phyloP scores from a whole-genome alignment of 2,888 invertebrate species.

The Diadegma fenestrale region DNA sequence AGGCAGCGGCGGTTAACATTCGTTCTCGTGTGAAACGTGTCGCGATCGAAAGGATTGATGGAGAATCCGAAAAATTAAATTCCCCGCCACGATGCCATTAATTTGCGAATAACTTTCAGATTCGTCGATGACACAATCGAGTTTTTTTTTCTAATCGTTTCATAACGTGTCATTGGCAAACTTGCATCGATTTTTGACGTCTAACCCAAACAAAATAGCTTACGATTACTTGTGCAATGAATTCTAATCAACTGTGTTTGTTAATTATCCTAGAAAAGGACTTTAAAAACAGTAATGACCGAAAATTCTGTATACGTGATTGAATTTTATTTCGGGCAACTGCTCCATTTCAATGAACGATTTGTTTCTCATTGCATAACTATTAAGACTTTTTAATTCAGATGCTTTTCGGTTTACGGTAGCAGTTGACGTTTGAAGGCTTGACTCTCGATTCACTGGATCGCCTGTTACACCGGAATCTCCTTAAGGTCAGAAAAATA shows the following conservation, averaged over 20 bases:
- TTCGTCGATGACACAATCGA: not conserved
- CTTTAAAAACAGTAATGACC: not conserved
- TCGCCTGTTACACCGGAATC: not conserved
- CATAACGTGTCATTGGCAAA: not conserved
- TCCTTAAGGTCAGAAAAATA: not conserved
- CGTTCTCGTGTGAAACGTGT: too few species aligned
- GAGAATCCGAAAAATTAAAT: not conserved
- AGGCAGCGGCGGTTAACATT: too few species aligned
- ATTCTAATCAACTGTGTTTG: not conserved
- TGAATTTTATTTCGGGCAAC: not conserved
- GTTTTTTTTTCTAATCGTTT: not conserved
- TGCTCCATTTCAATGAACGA: not conserved
- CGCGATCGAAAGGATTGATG: not conserved
- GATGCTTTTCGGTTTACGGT: not conserved
- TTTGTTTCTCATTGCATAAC: not conserved
- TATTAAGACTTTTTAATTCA: not conserved
- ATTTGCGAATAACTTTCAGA: not conserved
- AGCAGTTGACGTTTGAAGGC: conserved; percentile 9
- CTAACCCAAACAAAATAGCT: not conserved
- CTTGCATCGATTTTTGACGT: not conserved
- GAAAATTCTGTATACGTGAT: not conserved
- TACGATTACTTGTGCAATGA: not conserved
- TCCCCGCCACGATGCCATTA: not conserved
- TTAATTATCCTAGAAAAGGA: not conserved
- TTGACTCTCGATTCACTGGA: not conserved